A percentile compares a stretch with the other conserved stretches of the same genome.
phyloP scores from a whole-genome alignment of 2,888 invertebrate species.

The Mylabris sibirica region DNA sequence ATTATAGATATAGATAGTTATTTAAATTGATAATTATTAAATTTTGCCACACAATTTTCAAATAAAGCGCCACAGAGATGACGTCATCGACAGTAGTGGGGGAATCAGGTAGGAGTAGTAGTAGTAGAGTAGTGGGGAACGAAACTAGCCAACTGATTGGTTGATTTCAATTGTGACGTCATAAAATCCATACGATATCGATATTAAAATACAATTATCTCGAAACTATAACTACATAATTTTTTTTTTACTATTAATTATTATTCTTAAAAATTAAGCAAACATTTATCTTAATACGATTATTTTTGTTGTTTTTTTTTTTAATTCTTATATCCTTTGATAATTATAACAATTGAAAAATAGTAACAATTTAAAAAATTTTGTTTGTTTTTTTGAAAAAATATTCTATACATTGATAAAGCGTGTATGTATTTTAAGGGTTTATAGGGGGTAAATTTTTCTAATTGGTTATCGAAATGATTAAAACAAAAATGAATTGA shows the following conservation, averaged over 20 bases:
- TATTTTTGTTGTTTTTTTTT: not conserved
- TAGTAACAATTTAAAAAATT: conserved; percentile 8
- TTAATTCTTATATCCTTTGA: not conserved
- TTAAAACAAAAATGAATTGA: not conserved
- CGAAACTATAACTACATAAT: conserved; percentile 38
- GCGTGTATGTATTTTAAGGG: conserved; percentile 41
- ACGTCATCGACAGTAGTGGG: too few relatives aligned
- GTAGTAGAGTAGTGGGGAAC: not conserved
- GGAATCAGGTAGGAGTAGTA: not conserved
- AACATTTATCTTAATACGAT: conserved; percentile 31
- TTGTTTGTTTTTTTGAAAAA: conserved; percentile 24
- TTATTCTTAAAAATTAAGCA: conserved; percentile 41
- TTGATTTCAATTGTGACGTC: not conserved
- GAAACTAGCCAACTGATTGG: not conserved
- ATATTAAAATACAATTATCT: conserved; percentile 47
- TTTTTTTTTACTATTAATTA: not conserved
- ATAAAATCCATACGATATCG: conserved; percentile 20
- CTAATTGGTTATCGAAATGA: conserved; percentile 28
- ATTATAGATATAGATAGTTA: not conserved
- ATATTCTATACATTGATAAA: conserved; percentile 44
- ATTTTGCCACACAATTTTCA: conserved; percentile 20
- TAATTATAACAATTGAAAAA: not conserved
- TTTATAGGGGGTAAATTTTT: not conserved
- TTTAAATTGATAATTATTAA: conserved; percentile 17
- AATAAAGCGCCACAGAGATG: not conserved